Conservation (phyloP, 1,140 invertebrate species). For the Sweltsa coloradensis region DNA sequence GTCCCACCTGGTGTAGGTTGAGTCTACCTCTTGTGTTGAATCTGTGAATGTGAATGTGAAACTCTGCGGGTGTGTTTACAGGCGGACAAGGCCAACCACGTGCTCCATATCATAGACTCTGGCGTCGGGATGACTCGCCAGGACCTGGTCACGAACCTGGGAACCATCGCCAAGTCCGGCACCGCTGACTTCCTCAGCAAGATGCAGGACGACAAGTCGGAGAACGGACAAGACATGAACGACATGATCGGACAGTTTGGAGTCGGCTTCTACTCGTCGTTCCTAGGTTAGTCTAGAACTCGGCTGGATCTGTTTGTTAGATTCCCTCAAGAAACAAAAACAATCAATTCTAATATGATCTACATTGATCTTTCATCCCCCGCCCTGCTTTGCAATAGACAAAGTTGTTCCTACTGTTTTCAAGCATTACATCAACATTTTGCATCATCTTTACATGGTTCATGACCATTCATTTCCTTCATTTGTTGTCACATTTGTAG, state of each 20-base stretch:
- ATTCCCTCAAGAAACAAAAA: background rate
- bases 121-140: slow-evolving; percentile 97
- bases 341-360: background rate
- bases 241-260: slow-evolving; percentile 94
- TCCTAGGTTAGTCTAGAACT: slow-evolving; percentile 47
- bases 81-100: slow-evolving; percentile 89
- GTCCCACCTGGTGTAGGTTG: too few species aligned
- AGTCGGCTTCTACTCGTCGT: slow-evolving; percentile 96
- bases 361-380: too few species aligned
- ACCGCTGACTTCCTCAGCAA: slow-evolving; percentile 96
- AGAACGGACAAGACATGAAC: slow-evolving; percentile 51
- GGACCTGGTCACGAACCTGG: slow-evolving; percentile 92
- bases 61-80: slow-evolving; percentile 18
- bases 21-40: too few species aligned
- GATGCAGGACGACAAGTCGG: slow-evolving; percentile 58
- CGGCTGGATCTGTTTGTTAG: background rate
- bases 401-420: too few species aligned
- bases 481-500: too few species aligned
- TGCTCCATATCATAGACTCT: slow-evolving; percentile 90
- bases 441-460: too few species aligned
- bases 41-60: too few species aligned
- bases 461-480: too few species aligned
- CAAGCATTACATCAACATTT: too few species aligned
- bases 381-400: too few species aligned
- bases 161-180: slow-evolving; percentile 98